phyloP scores from a whole-genome alignment of 2,888 invertebrate genomes.

The Bellardia bayeri region DNA sequence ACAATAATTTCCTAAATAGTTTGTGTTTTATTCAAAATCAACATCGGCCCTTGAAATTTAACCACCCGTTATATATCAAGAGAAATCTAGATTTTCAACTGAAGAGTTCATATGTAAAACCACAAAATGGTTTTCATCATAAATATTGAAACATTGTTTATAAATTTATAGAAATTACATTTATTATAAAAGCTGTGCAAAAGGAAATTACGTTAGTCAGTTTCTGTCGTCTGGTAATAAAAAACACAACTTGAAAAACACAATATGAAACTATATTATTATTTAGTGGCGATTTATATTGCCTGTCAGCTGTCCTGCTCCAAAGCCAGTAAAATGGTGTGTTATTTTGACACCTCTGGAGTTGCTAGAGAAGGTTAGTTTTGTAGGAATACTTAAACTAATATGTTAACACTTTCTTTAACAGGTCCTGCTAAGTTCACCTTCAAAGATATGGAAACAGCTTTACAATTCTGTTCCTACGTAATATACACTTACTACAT shows the following conservation, averaged over 20 bases:
- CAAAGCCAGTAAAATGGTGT: neutral
- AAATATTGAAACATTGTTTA: neutral
- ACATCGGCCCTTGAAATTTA: no score
- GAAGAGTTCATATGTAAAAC: constrained; percentile 1
- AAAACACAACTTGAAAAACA: neutral
- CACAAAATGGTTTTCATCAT: neutral
- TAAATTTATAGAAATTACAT: neutral
- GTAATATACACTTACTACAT: constrained; percentile 92
- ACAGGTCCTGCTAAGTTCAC: constrained; percentile 92
- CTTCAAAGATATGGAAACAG: constrained; percentile 89
- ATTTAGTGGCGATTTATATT: neutral
- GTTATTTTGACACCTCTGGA: neutral
- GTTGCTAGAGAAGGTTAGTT: constrained; percentile 7
- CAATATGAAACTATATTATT: neutral
- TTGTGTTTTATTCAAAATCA: no score
- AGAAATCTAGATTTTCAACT: neutral
- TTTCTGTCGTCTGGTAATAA: neutral
- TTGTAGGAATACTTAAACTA: neutral
- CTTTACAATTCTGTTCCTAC: constrained; percentile 91
- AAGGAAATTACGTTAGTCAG: neutral
- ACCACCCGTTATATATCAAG: neutral
- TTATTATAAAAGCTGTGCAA: neutral
- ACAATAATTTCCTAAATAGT: no score
- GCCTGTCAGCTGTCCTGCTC: neutral
- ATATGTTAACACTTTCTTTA: neutral